Conservation (phyloP, 1,140 invertebrate species). For the Metaphire vulgaris region DNA sequence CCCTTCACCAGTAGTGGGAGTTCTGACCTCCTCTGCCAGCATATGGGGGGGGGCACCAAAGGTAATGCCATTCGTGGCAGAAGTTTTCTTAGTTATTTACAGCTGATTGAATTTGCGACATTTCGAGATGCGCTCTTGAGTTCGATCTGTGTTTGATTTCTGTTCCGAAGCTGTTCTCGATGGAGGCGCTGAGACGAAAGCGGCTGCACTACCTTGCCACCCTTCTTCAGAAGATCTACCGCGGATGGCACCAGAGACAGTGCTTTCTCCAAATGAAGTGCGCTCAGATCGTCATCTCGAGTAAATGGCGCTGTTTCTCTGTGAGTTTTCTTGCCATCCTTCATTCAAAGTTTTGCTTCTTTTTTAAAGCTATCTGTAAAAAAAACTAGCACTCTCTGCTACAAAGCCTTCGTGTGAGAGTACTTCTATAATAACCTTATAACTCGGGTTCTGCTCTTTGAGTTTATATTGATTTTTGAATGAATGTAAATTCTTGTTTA, state of each 20-base stretch:
- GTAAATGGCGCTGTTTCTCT: conserved; percentile 65
- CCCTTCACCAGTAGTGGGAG: no score
- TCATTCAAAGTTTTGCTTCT: not conserved
- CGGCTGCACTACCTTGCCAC: conserved; percentile 68
- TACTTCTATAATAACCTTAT: no score
- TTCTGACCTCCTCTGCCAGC: no score
- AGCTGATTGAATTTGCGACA: no score
- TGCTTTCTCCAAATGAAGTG: conserved; percentile 58
- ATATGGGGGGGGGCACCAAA: no score
- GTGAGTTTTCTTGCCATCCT: not conserved
- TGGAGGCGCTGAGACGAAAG: conserved; percentile 70
- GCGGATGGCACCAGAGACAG: conserved; percentile 61
- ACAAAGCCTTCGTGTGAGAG: not conserved
- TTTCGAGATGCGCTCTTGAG: no score
- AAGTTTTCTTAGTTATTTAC: no score
- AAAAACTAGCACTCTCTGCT: not conserved
- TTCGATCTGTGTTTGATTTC: no score
- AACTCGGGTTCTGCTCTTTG: not conserved
- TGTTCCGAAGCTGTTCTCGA: conserved; percentile 73
- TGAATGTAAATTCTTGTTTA: not conserved
- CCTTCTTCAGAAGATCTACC: conserved; percentile 70
- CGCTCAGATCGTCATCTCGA: conserved; percentile 66
- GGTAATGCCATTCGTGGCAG: no score
- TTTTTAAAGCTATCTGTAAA: not conserved
- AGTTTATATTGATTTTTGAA: not conserved